phyloP scores from a whole-genome alignment of 2,797 vertebrate genomes.

The Crypturellus tataupa region DNA sequence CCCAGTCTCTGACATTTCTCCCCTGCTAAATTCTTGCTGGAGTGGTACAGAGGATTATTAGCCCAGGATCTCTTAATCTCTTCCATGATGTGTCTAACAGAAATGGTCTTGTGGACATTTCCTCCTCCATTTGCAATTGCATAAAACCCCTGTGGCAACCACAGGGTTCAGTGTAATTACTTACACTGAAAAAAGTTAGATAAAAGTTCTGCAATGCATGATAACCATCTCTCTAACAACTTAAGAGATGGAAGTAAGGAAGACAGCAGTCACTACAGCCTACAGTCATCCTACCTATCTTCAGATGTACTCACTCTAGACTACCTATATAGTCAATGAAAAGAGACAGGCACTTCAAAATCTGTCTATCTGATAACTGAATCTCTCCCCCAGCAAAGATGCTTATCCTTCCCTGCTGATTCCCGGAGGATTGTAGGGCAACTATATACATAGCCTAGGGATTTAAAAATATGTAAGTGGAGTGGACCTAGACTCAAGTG shows the following conservation, averaged over 20 bases:
- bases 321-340: neutral
- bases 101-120: neutral
- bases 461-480: neutral
- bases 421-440: neutral
- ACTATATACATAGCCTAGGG: neutral
- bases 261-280: neutral
- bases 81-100: neutral
- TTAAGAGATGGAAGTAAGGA: neutral
- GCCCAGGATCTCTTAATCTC: neutral
- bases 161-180: neutral
- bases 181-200: slow-evolving; percentile 1
- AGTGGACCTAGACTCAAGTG: neutral
- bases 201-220: neutral
- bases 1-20: neutral
- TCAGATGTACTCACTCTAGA: neutral
- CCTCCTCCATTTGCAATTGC: neutral
- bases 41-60: neutral
- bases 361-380: neutral
- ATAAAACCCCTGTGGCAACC: neutral
- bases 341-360: neutral
- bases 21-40: neutral
- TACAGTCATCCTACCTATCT: neutral
- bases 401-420: neutral
- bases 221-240: neutral
- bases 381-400: neutral